Base-by-base conservation (phyloP, 1,140 invertebrate genomes). In the Pararge aegeria region DNA sequence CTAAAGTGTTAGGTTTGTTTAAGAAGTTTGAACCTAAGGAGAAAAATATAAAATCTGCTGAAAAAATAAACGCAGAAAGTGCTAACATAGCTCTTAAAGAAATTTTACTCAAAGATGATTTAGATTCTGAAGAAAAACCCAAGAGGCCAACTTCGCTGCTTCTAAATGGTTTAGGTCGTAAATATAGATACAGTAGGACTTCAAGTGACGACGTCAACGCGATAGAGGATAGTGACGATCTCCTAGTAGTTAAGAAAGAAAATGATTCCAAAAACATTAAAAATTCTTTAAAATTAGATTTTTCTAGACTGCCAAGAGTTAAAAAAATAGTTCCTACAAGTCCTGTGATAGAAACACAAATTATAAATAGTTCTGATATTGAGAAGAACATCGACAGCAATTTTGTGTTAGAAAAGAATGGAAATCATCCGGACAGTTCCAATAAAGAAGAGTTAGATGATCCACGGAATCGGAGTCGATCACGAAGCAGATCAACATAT, bases 1-100 rank as follows among this genome's bases (percentile, higher is more conserved):
- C 85, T 73, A 80, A 94, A 84, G 94, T 96, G 53, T 81, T 96
- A 15, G 94, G 94, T 2, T 77, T 96, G 0, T 94, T 96, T 65
- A 94, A 93, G 57, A 95, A 93, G 70, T 92, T 92, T 68, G 94
- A 91, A 63, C 78, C 83, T 0, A 89, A 87, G 68, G 84, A 89
- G 12, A 87, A 82, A 66, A 34, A 30, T 55, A 24, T 60, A 15
- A 87, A 80, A 62, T 51, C 68, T 7, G 16, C 68, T 20, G 37
- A 15, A 78, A 81, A 68, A 85, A 75, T 58, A 63, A 64, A 27
- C 37, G 68, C 24, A 44, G 73, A 82, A 63, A 75, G 61, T 20
- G 57, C 64, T 30, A 55, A 64, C 1, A 10, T 20, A 5, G 7
- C 16, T 15, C 20, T n/a, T 16, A 71, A 56, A 20, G 66, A 58